Evolutionary conservation across 2,113 vertebrate genomes (phyloP), one percentile per base, ranked within the genome.

Genomic region (Pongo pygmaeus): DNA sequence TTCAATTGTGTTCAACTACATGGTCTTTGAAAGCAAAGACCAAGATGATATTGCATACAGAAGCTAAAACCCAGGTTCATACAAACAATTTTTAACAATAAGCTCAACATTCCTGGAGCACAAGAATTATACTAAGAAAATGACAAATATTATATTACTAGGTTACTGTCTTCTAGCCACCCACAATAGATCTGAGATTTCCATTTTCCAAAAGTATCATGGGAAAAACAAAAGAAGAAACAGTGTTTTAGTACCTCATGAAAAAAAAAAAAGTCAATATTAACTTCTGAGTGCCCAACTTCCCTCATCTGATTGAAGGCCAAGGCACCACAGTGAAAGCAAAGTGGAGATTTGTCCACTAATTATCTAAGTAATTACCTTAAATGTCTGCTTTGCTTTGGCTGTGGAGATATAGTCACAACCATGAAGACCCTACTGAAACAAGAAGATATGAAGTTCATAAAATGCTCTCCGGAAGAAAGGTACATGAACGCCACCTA

Each of bases 381-480:
- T 96, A 75, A 95, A 74, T 1, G 74, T 92, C 96, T 97, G 98
- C 96, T 95, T 96, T 97, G 97, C 95, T 97, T 97, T 98, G 97
- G 97, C 96, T 97, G 89, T 97, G 96, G 97, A 97, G 92, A 98
- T 92, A 98, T 91, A 96, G 97, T 57, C 30, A 98, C 97, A 98
- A 96, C 96, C 91, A 96, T 94, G 97, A 95, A 97, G 96, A 97
- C 97, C 97, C 97, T 97, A 98, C 97, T 97, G 96, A 97, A 97
- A 98, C 80, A 97, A 97, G 97, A 98, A 97, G 97, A 98, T 94
- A 97, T 0, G 59, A 91, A 55, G 84, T 97, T 96, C 84, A 96
- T 97, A 90, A 97, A 84, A 61, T 2, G 81, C 50, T 97, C 74
- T 93, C 87, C 52, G 0, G 92, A 67, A 92, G 89, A 91, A 67